Evolutionary conservation across 2,888 invertebrate genomes (phyloP).

Genomic region (Brenthis hecate): DNA sequence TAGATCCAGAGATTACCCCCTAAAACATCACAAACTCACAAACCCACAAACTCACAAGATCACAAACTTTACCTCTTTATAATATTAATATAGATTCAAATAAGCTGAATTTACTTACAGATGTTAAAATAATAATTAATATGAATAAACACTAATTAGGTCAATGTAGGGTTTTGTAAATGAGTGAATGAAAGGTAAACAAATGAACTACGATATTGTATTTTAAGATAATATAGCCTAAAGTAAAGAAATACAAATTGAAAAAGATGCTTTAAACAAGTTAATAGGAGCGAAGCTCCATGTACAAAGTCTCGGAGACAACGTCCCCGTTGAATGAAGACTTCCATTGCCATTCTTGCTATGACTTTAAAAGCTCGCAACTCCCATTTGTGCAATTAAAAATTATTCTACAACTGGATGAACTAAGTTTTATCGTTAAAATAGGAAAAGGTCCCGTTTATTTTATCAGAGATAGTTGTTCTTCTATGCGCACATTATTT

Average conservation of each 20-base stretch:
- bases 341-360: slow-evolving; percentile 25
- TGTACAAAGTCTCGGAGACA: slow-evolving; percentile 14
- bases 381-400: slow-evolving; percentile 36
- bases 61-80: no score
- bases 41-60: no score
- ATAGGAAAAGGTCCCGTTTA: slow-evolving; percentile 21
- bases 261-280: slow-evolving; percentile 21
- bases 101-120: not conserved
- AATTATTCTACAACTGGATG: slow-evolving; percentile 28
- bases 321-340: slow-evolving; percentile 20
- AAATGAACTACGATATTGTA: slow-evolving; percentile 3
- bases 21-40: no score
- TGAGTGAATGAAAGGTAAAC: not conserved
- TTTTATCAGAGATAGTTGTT: slow-evolving; percentile 26
- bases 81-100: no score
- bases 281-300: slow-evolving; percentile 13
- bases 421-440: slow-evolving; percentile 26
- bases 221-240: slow-evolving; percentile 12
- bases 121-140: slow-evolving; percentile 5
- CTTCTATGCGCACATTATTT: slow-evolving; percentile 26
- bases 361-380: slow-evolving; percentile 25
- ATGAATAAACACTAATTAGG: slow-evolving; percentile 13
- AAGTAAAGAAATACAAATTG: slow-evolving; percentile 14
- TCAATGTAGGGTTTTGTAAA: slow-evolving; percentile 7
- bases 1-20: no score